phyloP scores from a whole-genome alignment of 2,888 invertebrate genomes.

The Allophyes oxyacanthae region DNA sequence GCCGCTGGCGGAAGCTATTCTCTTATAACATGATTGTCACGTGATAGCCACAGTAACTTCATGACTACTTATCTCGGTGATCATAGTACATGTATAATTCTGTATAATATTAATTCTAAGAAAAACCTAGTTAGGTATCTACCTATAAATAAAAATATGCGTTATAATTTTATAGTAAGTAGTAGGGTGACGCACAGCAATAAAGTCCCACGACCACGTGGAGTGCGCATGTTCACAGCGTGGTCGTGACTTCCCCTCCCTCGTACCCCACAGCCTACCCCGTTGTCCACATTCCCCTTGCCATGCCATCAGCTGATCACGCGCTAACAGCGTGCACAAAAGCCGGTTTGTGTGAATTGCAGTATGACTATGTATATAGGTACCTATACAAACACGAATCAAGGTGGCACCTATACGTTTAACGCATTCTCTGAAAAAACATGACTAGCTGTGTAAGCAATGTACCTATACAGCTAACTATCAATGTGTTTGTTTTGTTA shows the following conservation, averaged over 20 bases:
- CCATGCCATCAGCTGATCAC: conserved; percentile 71
- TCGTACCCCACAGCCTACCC: conserved; percentile 47
- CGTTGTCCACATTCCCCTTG: conserved; percentile 45
- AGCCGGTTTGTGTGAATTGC: conserved; percentile 66
- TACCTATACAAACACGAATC: conserved; percentile 28
- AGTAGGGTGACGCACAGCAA: conserved; percentile 62
- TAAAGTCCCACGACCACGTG: conserved; percentile 80
- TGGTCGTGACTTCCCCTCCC: conserved; percentile 59
- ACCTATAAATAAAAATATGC: too few relatives aligned
- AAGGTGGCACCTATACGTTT: conserved; percentile 23
- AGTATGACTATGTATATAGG: conserved; percentile 27
- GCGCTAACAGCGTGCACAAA: conserved; percentile 71
- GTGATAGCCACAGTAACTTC: too few relatives aligned
- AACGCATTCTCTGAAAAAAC: conserved; percentile 15
- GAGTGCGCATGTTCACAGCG: conserved; percentile 78
- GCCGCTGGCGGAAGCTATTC: too few relatives aligned
- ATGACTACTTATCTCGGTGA: too few relatives aligned
- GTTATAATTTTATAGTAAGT: not conserved
- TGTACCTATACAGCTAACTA: not conserved
- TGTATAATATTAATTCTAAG: not conserved
- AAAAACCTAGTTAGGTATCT: too few relatives aligned
- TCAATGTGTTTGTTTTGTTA: too few relatives aligned
- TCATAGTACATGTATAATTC: too few relatives aligned
- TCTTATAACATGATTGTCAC: too few relatives aligned
- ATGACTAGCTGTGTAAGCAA: conserved; percentile 11